These are phyloP conservation scores for Ichneumoninae sp. DNA, from an alignment of 2,888 invertebrate species.

Conservation along the genomic window DNA sequence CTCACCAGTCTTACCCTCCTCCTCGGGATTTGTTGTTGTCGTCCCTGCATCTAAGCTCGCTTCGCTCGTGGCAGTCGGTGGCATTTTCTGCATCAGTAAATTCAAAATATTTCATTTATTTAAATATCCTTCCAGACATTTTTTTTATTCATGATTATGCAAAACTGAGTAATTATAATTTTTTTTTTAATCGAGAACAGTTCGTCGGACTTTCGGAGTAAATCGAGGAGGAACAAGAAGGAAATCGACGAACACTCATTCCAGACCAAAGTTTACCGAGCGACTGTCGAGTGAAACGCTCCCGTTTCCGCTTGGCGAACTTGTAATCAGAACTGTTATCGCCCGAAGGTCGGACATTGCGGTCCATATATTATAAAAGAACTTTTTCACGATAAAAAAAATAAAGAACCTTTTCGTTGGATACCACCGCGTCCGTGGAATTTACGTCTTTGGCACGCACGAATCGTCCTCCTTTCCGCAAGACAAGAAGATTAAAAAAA, in stretches of 20 bases:
- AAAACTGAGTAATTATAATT: neutral
- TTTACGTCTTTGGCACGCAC: constrained; percentile 55
- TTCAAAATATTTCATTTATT: constrained; percentile 44
- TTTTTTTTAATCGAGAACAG: neutral
- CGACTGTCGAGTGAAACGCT: constrained; percentile 22
- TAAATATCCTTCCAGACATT: neutral
- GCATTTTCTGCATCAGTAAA: constrained; percentile 77
- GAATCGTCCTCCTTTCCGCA: constrained; percentile 31
- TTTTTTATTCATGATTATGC: neutral
- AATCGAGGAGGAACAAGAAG: neutral
- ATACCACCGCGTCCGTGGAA: neutral
- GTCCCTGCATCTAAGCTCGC: constrained; percentile 61
- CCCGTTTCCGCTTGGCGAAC: constrained; percentile 44
- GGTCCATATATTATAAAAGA: constrained; percentile 8
- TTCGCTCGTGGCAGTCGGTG: constrained; percentile 70
- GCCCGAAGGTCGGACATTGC: constrained; percentile 47
- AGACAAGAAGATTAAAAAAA: constrained; percentile 38
- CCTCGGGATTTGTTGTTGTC: constrained; percentile 67
- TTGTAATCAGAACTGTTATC: constrained; percentile 59
- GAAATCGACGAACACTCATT: constrained; percentile 17
- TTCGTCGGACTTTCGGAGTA: neutral
- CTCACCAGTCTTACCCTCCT: constrained; percentile 72
- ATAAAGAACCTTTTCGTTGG: no score
- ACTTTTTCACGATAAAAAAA: neutral
- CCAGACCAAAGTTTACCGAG: constrained; percentile 2